Conservation (phyloP, 2,888 invertebrate genomes). For the Phaedon cochleariae region DNA sequence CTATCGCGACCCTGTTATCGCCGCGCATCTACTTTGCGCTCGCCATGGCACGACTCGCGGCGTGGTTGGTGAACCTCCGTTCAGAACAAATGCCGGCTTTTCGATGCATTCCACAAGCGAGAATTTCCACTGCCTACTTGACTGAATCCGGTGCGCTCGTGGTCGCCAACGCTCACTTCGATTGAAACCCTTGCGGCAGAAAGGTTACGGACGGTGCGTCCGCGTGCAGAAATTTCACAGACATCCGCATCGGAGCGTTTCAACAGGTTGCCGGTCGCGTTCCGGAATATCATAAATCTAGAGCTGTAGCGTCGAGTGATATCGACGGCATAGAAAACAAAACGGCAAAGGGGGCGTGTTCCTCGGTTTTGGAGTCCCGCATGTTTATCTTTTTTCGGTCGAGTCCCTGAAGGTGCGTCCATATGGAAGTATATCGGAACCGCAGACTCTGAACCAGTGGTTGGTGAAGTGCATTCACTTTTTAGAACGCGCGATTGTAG, state of each 20-base stretch:
- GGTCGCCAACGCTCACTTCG: neutral
- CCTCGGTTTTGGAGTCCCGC: neutral
- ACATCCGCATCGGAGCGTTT: no score
- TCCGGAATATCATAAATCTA: neutral
- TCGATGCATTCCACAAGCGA: conserved; percentile 9
- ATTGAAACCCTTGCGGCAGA: neutral
- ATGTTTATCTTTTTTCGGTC: conserved; percentile 7
- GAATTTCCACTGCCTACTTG: neutral
- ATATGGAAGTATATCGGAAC: conserved; percentile 4
- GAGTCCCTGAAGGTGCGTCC: neutral
- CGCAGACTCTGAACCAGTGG: conserved; percentile 4
- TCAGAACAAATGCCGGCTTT: neutral
- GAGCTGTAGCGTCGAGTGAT: neutral
- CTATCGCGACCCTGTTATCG: neutral
- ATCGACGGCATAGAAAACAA: neutral
- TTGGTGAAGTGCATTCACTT: conserved; percentile 13
- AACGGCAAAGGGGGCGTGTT: neutral
- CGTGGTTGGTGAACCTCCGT: conserved; percentile 5
- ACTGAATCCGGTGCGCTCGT: neutral
- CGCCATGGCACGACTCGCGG: conserved; percentile 8
- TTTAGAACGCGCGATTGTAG: neutral
- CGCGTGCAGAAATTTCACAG: no score
- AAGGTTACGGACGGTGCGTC: neutral
- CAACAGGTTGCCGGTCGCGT: neutral
- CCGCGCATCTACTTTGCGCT: neutral